Conservation (phyloP, 2,113 vertebrate species). For the Cephalopterus ornatus region DNA sequence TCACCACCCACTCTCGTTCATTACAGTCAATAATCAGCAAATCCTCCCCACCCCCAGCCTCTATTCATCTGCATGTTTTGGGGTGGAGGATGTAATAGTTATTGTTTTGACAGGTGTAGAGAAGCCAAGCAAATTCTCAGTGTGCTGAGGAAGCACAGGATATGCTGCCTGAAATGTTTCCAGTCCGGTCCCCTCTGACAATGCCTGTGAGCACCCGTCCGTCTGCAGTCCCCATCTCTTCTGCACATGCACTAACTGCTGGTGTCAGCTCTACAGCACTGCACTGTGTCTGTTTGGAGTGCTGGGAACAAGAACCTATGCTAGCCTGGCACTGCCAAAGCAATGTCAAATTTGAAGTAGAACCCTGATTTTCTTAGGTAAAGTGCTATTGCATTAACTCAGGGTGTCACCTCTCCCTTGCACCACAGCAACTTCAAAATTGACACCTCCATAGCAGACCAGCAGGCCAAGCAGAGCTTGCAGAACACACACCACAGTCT, state of each 20-base stretch:
- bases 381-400: not conserved
- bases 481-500: not conserved
- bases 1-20: slow-evolving; percentile 74
- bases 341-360: not conserved
- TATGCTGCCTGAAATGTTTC: not conserved
- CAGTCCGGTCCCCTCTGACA: not conserved
- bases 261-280: not conserved
- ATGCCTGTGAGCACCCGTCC: accelerated
- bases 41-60: not conserved
- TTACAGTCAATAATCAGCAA: slow-evolving; percentile 67
- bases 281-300: not conserved
- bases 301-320: not conserved
- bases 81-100: not conserved
- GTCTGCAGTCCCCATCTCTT: accelerated
- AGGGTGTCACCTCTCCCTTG: not conserved
- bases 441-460: not conserved
- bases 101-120: slow-evolving; percentile 18
- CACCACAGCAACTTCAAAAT: not conserved
- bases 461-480: not conserved
- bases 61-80: slow-evolving; percentile 20
- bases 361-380: not conserved
- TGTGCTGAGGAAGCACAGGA: not conserved
- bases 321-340: not conserved
- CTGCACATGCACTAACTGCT: not conserved
- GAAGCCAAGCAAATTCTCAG: slow-evolving; percentile 5